These are phyloP conservation scores for Druon quercuslanigerum DNA, from an alignment of 1,140 invertebrate genomes.

Conservation along the genomic window DNA sequence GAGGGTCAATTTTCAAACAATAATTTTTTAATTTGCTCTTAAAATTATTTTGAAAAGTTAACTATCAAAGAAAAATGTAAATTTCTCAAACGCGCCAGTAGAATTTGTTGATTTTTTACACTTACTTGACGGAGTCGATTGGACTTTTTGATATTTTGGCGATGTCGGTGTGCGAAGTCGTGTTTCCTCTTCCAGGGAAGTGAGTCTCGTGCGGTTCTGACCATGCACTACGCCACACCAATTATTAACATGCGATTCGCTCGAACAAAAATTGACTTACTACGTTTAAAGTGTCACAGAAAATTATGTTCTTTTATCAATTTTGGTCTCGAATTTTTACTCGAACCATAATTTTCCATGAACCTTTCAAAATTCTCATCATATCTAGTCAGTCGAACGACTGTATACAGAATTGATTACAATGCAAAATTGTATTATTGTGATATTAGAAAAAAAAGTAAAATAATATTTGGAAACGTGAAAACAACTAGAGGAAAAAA, in stretches of 20 bases:
- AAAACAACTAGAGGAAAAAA: no score
- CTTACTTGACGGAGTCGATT: conserved; percentile 67
- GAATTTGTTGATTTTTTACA: conserved; percentile 39
- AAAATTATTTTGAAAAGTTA: no score
- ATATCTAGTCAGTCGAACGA: no score
- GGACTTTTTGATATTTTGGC: conserved; percentile 55
- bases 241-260: conserved; percentile 59
- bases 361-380: no score
- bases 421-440: no score
- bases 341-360: no score
- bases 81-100: neutral
- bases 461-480: no score
- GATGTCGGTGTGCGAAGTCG: conserved; percentile 51
- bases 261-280: conserved; percentile 24
- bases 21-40: neutral
- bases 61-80: no score
- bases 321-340: neutral
- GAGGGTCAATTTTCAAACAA: neutral
- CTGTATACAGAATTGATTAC: no score
- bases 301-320: neutral
- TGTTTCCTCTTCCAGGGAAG: conserved; percentile 51
- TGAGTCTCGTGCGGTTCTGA: conserved; percentile 61
- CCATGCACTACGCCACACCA: conserved; percentile 70
- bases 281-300: neutral
- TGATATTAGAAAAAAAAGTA: no score